Percentiles rank a stretch among this genome's conserved stretches.
phyloP scores from a whole-genome alignment of 2,888 invertebrate genomes.

The Eupithecia subumbrata region DNA sequence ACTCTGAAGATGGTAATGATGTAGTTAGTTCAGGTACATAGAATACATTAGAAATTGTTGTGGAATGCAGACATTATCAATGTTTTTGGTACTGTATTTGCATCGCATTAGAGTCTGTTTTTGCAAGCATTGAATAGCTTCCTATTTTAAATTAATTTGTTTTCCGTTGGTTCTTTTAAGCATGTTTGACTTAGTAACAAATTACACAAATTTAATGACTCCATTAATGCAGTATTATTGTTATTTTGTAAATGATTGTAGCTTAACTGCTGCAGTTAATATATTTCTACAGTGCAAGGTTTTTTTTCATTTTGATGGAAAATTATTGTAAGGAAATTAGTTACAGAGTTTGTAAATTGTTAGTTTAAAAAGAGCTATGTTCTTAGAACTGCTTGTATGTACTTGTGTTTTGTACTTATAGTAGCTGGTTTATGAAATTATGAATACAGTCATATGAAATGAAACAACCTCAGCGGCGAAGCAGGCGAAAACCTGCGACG shows the following conservation, averaged over 20 bases:
- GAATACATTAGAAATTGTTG: slow-evolving; percentile 4
- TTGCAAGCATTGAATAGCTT: neutral
- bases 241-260: neutral
- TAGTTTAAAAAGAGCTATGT: too few relatives aligned
- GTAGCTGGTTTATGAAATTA: too few relatives aligned
- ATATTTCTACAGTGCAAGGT: neutral
- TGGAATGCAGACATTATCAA: neutral
- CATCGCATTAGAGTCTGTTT: neutral
- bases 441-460: too few relatives aligned
- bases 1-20: slow-evolving; percentile 72
- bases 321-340: neutral
- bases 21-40: slow-evolving; percentile 52
- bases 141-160: neutral
- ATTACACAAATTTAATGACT: neutral
- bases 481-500: too few relatives aligned
- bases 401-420: too few relatives aligned
- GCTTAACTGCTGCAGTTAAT: neutral
- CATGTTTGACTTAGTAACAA: neutral
- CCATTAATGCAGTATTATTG: neutral
- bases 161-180: neutral
- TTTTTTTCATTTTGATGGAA: neutral
- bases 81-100: neutral
- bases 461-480: too few relatives aligned
- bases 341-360: too few relatives aligned
- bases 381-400: too few relatives aligned